phyloP scores from a whole-genome alignment of 2,888 invertebrate genomes.

The Drosophila hamatofila region DNA sequence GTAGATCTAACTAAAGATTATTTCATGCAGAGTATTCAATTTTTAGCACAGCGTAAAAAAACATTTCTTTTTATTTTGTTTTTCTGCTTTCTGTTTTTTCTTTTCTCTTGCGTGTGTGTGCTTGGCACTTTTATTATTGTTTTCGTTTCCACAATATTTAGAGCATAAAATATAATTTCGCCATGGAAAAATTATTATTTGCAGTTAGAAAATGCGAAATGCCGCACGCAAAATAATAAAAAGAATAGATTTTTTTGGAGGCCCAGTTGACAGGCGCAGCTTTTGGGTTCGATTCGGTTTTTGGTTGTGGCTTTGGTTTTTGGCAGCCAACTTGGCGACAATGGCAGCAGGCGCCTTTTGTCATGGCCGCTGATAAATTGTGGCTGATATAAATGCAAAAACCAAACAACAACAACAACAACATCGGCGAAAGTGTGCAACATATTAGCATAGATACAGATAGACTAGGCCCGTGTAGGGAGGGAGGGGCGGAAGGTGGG shows the following conservation, averaged over 20 bases:
- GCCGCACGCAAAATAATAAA: slow-evolving; percentile 53
- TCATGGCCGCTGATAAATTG: slow-evolving; percentile 80
- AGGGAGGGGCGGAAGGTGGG: slow-evolving; percentile 21
- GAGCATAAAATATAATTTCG: slow-evolving; percentile 80
- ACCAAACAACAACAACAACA: slow-evolving; percentile 45
- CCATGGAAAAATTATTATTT: slow-evolving; percentile 71
- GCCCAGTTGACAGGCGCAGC: slow-evolving; percentile 39
- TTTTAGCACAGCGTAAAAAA: background rate
- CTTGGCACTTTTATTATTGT: slow-evolving; percentile 62
- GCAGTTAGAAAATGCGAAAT: slow-evolving; percentile 71
- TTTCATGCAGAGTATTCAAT: slow-evolving; percentile 9
- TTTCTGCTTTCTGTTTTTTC: slow-evolving; percentile 4
- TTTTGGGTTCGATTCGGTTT: slow-evolving; percentile 50
- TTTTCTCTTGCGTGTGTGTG: slow-evolving; percentile 25
- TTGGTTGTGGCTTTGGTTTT: slow-evolving; percentile 70
- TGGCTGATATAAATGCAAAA: slow-evolving; percentile 77
- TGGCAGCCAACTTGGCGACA: slow-evolving; percentile 79
- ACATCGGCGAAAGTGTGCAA: slow-evolving; percentile 60
- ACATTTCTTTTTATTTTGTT: slow-evolving; percentile 8
- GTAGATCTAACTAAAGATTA: background rate
- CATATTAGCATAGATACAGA: slow-evolving; percentile 68
- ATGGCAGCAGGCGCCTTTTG: slow-evolving; percentile 74
- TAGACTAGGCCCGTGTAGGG: slow-evolving; percentile 16
- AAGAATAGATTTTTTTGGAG: slow-evolving; percentile 35
- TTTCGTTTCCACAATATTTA: slow-evolving; percentile 65